phyloP scores from a whole-genome alignment of 1,140 invertebrate species.

The Drosophila ananassae region DNA sequence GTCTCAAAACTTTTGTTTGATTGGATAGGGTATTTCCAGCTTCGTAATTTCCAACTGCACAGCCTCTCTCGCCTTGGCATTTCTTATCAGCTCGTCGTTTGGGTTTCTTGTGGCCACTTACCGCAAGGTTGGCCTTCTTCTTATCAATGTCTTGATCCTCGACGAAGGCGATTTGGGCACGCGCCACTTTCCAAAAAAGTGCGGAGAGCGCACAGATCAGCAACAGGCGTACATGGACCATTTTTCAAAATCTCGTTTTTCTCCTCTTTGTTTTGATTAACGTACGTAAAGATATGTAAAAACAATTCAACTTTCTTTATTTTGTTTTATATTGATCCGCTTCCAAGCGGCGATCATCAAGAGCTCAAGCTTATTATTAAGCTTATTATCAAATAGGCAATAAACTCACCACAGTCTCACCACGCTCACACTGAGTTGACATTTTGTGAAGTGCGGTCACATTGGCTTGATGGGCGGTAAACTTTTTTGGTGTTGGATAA shows the following conservation, averaged over 20 bases:
- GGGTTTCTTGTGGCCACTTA: slow-evolving; percentile 30
- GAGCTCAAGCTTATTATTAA: background rate
- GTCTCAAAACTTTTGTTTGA: background rate
- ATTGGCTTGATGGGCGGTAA: no score
- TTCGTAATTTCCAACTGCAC: background rate
- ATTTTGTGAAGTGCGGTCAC: no score
- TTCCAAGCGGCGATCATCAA: background rate
- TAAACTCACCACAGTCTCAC: no score
- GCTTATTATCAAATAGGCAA: slow-evolving; percentile 2
- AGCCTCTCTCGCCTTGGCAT: slow-evolving; percentile 3
- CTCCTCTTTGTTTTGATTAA: slow-evolving; percentile 11
- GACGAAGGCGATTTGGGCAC: slow-evolving; percentile 64
- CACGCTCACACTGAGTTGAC: no score
- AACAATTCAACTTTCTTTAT: slow-evolving; percentile 10
- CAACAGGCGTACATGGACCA: slow-evolving; percentile 41
- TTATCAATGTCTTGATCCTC: slow-evolving; percentile 74
- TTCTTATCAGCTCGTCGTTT: slow-evolving; percentile 50
- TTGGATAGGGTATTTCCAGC: slow-evolving; percentile 10
- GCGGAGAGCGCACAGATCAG: slow-evolving; percentile 39
- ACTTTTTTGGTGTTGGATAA: no score
- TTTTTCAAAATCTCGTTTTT: slow-evolving; percentile 20
- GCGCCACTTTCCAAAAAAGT: slow-evolving; percentile 23
- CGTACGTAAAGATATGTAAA: slow-evolving; percentile 4
- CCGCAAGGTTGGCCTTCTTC: slow-evolving; percentile 71
- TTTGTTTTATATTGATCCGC: background rate